These are phyloP conservation scores for Cerastis rubricosa DNA, from an alignment of 2,888 invertebrate genomes.

Conservation along the genomic window DNA sequence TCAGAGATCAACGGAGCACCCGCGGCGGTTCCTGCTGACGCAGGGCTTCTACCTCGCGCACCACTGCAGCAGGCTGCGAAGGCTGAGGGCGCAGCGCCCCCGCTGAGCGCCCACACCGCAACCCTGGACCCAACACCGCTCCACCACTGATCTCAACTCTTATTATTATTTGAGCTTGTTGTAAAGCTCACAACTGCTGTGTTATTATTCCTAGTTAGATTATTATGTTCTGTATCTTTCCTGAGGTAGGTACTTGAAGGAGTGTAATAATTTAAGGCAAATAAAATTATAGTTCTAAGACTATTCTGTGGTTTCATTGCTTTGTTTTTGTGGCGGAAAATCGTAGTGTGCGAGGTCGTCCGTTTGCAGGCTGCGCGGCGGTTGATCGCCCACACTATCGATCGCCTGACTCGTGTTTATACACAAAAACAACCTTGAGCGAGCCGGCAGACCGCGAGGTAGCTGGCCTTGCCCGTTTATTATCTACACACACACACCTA, in stretches of 20 bases:
- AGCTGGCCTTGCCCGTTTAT: slow-evolving; percentile 75
- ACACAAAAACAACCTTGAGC: slow-evolving; percentile 89
- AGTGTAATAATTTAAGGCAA: slow-evolving; percentile 88
- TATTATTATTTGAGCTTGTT: slow-evolving; percentile 83
- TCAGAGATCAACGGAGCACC: slow-evolving; percentile 88
- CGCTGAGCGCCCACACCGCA: slow-evolving; percentile 68
- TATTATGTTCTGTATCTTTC: slow-evolving; percentile 84
- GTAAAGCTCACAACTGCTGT: slow-evolving; percentile 87
- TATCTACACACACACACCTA: slow-evolving; percentile 67
- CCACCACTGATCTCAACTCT: slow-evolving; percentile 86
- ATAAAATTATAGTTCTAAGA: slow-evolving; percentile 77
- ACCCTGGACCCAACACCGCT: slow-evolving; percentile 84
- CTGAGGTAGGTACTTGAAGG: slow-evolving; percentile 79
- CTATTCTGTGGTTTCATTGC: slow-evolving; percentile 72
- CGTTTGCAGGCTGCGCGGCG: slow-evolving; percentile 54
- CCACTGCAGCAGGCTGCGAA: slow-evolving; percentile 73
- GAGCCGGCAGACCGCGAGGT: slow-evolving; percentile 71
- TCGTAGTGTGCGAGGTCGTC: slow-evolving; percentile 64
- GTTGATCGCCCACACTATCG: slow-evolving; percentile 62
- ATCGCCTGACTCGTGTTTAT: slow-evolving; percentile 79
- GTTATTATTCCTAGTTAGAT: slow-evolving; percentile 88
- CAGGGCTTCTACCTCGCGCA: slow-evolving; percentile 83
- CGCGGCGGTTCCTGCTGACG: slow-evolving; percentile 83
- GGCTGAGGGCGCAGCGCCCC: slow-evolving; percentile 71
- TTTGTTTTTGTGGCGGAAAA: slow-evolving; percentile 66